A percentile compares a stretch with the other conserved stretches of the same genome.
These are phyloP conservation scores for Lordiphosa fenestrarum DNA, from an alignment of 2,888 invertebrate species.

Conservation along the genomic window DNA sequence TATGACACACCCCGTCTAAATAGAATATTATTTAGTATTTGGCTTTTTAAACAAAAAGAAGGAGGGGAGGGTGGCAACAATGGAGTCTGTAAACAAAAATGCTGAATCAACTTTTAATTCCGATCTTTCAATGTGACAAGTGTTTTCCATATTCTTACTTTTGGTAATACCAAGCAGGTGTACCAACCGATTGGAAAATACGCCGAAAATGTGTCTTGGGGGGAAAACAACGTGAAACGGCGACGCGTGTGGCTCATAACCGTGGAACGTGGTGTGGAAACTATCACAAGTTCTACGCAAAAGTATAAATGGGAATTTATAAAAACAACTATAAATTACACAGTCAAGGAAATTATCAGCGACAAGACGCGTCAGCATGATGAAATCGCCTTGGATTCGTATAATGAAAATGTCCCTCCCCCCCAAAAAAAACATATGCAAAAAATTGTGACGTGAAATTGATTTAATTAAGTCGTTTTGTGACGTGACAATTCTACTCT, in stretches of 20 bases:
- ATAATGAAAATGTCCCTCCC: conserved; percentile 5
- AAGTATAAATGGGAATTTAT: conserved; percentile 31
- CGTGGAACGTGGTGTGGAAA: conserved; percentile 1
- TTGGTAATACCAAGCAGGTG: conserved; percentile 35
- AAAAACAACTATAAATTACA: conserved; percentile 71
- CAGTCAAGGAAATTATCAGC: conserved; percentile 69
- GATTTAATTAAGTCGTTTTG: conserved; percentile 42
- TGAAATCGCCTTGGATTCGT: conserved; percentile 33
- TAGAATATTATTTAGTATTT: too few relatives aligned
- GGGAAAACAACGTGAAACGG: conserved; percentile 12
- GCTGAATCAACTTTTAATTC: background rate
- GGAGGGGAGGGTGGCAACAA: too few relatives aligned
- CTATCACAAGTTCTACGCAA: conserved; percentile 8
- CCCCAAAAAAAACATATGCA: conserved; percentile 24
- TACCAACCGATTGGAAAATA: conserved; percentile 31
- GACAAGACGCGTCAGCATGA: conserved; percentile 52
- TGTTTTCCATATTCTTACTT: conserved; percentile 3
- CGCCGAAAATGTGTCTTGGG: conserved; percentile 17
- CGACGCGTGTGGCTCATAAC: conserved; percentile 2
- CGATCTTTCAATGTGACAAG: conserved; percentile 12
- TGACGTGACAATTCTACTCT: conserved; percentile 35
- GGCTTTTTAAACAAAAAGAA: too few relatives aligned
- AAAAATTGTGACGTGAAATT: conserved; percentile 42
- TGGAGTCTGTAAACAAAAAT: too few relatives aligned
- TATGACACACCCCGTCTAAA: conserved; percentile 44